Evolutionary conservation across 1,140 invertebrate genomes (phyloP).

Genomic region (Lysiphlebus fabarum): DNA sequence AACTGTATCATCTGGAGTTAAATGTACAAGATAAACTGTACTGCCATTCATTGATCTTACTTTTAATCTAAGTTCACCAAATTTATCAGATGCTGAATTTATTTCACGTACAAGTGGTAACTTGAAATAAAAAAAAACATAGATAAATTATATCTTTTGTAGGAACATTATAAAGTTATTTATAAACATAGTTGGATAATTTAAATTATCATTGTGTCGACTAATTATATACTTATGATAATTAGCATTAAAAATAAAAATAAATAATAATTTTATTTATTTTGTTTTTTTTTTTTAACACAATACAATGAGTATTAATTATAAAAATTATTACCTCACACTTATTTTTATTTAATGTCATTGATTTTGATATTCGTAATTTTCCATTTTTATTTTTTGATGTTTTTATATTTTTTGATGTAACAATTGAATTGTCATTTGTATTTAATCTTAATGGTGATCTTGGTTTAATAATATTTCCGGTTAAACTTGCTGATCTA

Average conservation of each 20-base stretch:
- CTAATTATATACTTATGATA: too few relatives aligned
- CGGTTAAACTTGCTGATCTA: conserved; percentile 37
- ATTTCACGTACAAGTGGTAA: conserved; percentile 38
- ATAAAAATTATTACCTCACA: conserved; percentile 15
- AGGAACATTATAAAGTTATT: background rate
- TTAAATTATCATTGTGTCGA: too few relatives aligned
- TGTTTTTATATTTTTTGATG: conserved; percentile 13
- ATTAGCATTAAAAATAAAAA: too few relatives aligned
- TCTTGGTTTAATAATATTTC: background rate
- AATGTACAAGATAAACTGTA: conserved; percentile 41
- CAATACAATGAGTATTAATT: too few relatives aligned
- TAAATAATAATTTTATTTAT: too few relatives aligned
- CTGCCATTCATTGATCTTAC: conserved; percentile 46
- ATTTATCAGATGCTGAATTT: conserved; percentile 37
- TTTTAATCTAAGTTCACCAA: conserved; percentile 44
- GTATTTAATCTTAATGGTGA: conserved; percentile 10
- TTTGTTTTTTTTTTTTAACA: too few relatives aligned
- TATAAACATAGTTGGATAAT: background rate
- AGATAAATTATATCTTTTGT: background rate
- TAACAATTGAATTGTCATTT: background rate
- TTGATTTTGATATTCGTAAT: conserved; percentile 22
- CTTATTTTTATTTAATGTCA: conserved; percentile 17
- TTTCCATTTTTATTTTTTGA: conserved; percentile 7
- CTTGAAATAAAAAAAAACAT: conserved; percentile 28
- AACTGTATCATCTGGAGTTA: conserved; percentile 42